phyloP scores from a whole-genome alignment of 2,797 vertebrate genomes.

The Ctenopoma kingsleyae region DNA sequence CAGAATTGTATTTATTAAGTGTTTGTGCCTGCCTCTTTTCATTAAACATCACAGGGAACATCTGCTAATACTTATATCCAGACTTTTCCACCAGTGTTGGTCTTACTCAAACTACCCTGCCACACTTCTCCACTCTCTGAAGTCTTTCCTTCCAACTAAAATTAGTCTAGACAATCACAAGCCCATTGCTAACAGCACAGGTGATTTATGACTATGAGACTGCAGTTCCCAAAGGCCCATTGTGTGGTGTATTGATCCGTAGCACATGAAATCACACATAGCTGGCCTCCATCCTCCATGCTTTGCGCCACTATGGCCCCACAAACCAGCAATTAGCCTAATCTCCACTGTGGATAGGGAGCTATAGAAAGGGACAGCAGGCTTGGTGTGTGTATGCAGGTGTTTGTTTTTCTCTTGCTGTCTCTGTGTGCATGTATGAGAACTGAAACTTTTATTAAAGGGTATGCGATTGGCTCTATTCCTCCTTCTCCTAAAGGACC shows the following conservation, averaged over 20 bases:
- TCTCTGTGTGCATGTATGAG: constrained; percentile 25
- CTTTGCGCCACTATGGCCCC: constrained; percentile 64
- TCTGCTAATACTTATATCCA: constrained; percentile 2
- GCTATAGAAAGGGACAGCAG: constrained; percentile 43
- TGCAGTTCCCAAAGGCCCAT: constrained; percentile 77
- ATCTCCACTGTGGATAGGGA: constrained; percentile 79
- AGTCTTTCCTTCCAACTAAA: constrained; percentile 63
- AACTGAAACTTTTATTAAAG: constrained; percentile 60
- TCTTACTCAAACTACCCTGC: constrained; percentile 34
- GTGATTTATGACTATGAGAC: constrained; percentile 85
- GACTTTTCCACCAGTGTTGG: constrained; percentile 16
- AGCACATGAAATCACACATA: constrained; percentile 66
- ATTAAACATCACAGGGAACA: constrained; percentile 12
- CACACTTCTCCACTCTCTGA: constrained; percentile 39
- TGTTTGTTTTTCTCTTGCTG: constrained; percentile 8
- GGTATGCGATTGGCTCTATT: constrained; percentile 47
- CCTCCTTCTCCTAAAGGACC: constrained; percentile 44
- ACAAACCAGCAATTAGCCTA: constrained; percentile 85
- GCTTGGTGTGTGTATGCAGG: constrained; percentile 1
- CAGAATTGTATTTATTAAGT: constrained; percentile 7
- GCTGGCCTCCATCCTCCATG: constrained; percentile 62
- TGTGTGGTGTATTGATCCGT: constrained; percentile 84
- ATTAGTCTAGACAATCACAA: constrained; percentile 80
- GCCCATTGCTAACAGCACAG: constrained; percentile 61
- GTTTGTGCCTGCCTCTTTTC: background rate